These are phyloP conservation scores for Periparus ater DNA, from an alignment of 2,797 vertebrate genomes.

Conservation along the genomic window DNA sequence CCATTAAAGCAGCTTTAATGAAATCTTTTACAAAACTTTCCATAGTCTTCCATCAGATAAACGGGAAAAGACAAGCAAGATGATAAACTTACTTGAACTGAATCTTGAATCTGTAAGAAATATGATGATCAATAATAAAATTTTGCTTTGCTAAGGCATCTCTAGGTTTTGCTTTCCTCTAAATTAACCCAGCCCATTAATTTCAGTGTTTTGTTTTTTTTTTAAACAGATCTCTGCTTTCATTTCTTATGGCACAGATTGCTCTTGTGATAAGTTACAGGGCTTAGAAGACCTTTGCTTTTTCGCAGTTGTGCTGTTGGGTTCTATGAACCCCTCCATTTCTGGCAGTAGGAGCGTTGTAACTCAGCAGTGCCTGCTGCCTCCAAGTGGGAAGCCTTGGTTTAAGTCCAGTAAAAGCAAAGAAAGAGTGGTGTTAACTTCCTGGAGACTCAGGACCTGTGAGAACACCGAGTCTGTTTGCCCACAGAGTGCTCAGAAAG, in stretches of 20 bases:
- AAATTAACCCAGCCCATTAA: neutral
- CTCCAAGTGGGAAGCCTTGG: conserved; percentile 1
- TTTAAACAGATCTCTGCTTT: neutral
- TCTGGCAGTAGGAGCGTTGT: neutral
- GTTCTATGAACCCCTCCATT: neutral
- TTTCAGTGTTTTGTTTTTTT: neutral
- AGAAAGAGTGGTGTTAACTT: neutral
- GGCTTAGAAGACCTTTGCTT: neutral
- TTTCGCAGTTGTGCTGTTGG: neutral
- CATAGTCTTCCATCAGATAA: neutral
- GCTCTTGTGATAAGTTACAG: neutral
- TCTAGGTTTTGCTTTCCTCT: neutral
- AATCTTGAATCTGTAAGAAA: neutral
- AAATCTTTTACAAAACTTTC: neutral
- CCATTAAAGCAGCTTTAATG: neutral
- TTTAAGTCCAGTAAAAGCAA: neutral
- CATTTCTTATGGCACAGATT: neutral
- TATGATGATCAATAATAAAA: neutral
- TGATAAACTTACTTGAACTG: neutral
- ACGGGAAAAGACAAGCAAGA: neutral
- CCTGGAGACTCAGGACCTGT: neutral
- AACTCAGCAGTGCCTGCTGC: neutral
- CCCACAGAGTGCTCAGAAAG: neutral
- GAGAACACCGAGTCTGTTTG: neutral
- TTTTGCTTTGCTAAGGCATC: neutral